Evolutionary conservation across 2,113 vertebrate genomes (phyloP).

Genomic region (Passer domesticus): DNA sequence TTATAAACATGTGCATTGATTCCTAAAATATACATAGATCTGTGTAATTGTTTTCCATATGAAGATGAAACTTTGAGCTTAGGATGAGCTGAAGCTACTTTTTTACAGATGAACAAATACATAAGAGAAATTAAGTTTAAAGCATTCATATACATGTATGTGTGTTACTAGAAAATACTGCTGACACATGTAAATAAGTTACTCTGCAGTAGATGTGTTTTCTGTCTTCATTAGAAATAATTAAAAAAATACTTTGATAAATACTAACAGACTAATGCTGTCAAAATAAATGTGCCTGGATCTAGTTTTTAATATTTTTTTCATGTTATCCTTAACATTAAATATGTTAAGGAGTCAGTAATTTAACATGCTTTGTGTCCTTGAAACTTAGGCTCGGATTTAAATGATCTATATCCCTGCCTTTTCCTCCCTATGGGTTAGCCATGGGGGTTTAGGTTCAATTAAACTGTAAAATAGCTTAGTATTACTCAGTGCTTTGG

Average conservation of each 20-base stretch:
- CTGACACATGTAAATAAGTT: background rate
- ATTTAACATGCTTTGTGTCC: background rate
- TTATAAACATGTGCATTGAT: background rate
- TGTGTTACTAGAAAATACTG: background rate
- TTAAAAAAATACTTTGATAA: background rate
- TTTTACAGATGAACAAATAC: background rate
- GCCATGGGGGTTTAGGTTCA: background rate
- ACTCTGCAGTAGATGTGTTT: background rate
- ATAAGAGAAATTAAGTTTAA: background rate
- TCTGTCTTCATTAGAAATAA: background rate
- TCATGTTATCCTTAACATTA: background rate
- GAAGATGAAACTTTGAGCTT: background rate
- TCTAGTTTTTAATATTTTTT: background rate
- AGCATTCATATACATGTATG: background rate
- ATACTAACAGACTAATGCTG: slow-evolving; percentile 20
- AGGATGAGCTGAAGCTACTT: background rate
- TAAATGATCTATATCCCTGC: background rate
- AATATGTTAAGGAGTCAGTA: background rate
- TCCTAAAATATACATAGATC: background rate
- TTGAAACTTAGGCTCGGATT: background rate
- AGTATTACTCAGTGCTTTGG: background rate
- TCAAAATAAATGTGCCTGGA: background rate
- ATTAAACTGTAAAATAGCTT: background rate
- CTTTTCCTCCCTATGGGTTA: background rate
- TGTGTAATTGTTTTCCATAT: background rate